These are phyloP conservation scores for Calycopis cecrops DNA, from an alignment of 1,140 invertebrate genomes.

Conservation along the genomic window DNA sequence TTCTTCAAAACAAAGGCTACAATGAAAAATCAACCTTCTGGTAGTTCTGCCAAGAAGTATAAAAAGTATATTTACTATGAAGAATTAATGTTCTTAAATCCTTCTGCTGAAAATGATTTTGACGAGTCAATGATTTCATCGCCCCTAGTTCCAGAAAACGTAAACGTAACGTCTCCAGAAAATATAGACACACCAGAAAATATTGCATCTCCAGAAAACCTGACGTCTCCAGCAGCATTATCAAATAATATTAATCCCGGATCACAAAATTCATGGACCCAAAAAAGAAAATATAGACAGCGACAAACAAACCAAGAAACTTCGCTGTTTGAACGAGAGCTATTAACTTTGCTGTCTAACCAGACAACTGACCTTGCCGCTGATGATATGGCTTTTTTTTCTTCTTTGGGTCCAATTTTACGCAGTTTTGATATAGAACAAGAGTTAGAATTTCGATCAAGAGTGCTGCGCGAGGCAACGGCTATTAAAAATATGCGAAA, in stretches of 20 bases:
- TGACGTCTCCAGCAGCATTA: neutral
- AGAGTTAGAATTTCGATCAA: constrained; percentile 1
- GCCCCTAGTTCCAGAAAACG: neutral
- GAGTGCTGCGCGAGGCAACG: neutral
- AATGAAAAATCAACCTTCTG: constrained; percentile 2
- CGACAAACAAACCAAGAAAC: constrained; percentile 17
- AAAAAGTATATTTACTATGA: constrained; percentile 23
- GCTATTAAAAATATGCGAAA: neutral
- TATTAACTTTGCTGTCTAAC: neutral
- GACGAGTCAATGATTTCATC: constrained; percentile 14
- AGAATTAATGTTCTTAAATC: constrained; percentile 13
- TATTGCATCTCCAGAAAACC: constrained; percentile 8
- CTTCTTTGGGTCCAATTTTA: neutral
- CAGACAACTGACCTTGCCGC: constrained; percentile 5
- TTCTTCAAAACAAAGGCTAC: constrained; percentile 11
- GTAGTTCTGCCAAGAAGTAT: constrained; percentile 7
- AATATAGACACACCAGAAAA: neutral
- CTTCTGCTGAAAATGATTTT: constrained; percentile 11
- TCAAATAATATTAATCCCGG: constrained; percentile 6
- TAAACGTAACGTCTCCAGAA: neutral
- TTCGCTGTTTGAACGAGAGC: constrained; percentile 11
- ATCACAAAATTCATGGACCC: constrained; percentile 23
- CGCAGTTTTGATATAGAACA: constrained; percentile 1
- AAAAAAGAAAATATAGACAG: constrained; percentile 20
- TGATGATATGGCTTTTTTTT: neutral